Percentiles rank a stretch among this genome's conserved stretches.
Evolutionary conservation across 2,113 vertebrate genomes (phyloP).

Genomic region (Peromyscus leucopus): DNA sequence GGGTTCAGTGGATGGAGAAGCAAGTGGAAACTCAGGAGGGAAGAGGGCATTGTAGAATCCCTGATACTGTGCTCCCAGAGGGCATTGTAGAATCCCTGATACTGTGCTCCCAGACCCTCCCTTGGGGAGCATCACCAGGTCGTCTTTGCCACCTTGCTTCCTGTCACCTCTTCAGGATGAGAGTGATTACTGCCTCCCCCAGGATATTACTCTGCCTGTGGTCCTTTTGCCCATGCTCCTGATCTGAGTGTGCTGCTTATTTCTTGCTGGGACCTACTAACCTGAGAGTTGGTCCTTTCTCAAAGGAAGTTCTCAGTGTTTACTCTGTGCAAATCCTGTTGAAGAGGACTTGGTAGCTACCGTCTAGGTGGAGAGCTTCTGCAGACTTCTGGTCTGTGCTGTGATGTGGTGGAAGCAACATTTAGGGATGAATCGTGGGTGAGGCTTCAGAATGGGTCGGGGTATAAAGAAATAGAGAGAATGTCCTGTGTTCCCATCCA

Average conservation of each 20-base stretch:
- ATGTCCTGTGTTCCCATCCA: not conserved
- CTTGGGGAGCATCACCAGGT: not conserved
- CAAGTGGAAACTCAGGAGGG: not conserved
- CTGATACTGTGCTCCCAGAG: not conserved
- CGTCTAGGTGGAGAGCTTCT: not conserved
- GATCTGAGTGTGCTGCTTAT: not conserved
- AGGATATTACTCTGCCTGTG: not conserved
- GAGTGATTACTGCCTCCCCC: not conserved
- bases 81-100: not conserved
- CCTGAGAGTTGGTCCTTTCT: not conserved
- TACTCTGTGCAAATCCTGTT: not conserved
- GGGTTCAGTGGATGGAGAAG: not conserved
- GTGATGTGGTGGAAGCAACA: not conserved
- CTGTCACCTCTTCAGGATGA: not conserved
- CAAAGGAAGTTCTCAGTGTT: not conserved
- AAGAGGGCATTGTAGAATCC: not conserved
- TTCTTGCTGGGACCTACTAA: not conserved
- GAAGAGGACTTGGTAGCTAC: no score
- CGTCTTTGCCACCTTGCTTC: not conserved
- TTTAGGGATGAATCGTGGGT: not conserved
- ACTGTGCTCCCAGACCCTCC: not conserved
- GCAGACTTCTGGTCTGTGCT: not conserved
- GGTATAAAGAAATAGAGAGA: not conserved
- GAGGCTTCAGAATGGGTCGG: not conserved
- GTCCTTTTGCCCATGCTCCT: not conserved